A percentile compares a stretch with the other conserved stretches of the same genome.
These are phyloP conservation scores for Hydrochoerus hydrochaeris DNA, from an alignment of 2,113 vertebrate species.

Conservation along the genomic window DNA sequence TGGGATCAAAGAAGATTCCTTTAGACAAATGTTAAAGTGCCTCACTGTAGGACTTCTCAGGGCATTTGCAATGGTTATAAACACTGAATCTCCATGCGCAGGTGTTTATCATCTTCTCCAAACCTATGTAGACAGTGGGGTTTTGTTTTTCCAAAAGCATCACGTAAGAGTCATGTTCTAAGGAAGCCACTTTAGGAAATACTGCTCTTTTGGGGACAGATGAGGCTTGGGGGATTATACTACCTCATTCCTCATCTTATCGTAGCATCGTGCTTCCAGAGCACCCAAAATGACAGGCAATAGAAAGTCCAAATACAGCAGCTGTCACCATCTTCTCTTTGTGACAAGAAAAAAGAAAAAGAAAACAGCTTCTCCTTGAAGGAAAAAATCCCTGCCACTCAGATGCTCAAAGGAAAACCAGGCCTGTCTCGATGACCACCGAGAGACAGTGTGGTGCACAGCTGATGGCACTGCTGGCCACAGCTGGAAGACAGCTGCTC, in stretches of 20 bases:
- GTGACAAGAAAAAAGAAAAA: background rate
- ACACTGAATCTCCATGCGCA: background rate
- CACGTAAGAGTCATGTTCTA: background rate
- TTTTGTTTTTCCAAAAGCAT: background rate
- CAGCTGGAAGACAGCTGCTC: background rate
- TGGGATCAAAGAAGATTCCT: background rate
- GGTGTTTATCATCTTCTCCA: background rate
- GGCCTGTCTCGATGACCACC: background rate
- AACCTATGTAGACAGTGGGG: fast-evolving
- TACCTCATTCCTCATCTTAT: background rate
- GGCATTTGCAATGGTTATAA: background rate
- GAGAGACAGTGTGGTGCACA: background rate
- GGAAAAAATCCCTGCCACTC: background rate
- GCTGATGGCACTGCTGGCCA: background rate
- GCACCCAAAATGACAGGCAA: slow-evolving; percentile 41
- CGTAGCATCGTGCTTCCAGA: slow-evolving; percentile 35
- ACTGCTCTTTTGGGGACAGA: background rate
- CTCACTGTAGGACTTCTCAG: background rate
- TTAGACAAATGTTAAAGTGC: background rate
- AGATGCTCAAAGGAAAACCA: slow-evolving; percentile 38
- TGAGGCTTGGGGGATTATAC: background rate
- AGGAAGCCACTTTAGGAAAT: background rate
- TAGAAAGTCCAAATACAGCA: background rate
- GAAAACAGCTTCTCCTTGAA: background rate
- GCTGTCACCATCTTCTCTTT: slow-evolving; percentile 34